A percentile compares a stretch with the other conserved stretches of the same genome.
phyloP scores from a whole-genome alignment of 2,888 invertebrate species.

The Acleris literana region DNA sequence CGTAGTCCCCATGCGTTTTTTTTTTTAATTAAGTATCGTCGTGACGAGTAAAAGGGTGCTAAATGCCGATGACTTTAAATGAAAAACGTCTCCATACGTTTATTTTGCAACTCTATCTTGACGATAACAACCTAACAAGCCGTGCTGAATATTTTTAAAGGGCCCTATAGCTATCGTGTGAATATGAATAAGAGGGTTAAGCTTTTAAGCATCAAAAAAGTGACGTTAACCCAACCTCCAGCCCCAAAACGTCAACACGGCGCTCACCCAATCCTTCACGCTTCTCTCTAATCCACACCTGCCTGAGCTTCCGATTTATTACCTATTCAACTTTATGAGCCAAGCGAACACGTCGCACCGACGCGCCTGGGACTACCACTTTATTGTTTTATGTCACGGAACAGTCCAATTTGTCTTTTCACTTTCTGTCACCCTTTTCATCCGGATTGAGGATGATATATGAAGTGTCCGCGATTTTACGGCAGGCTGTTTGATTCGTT shows the following conservation, averaged over 20 bases:
- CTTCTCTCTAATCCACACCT: slow-evolving; percentile 28
- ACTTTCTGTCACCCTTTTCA: slow-evolving; percentile 62
- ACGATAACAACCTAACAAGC: too few relatives aligned
- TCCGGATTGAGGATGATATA: slow-evolving; percentile 56
- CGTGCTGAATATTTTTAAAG: too few relatives aligned
- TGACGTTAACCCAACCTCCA: slow-evolving; percentile 11
- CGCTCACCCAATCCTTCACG: slow-evolving; percentile 31
- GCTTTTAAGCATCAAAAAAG: not conserved
- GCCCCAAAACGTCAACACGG: slow-evolving; percentile 19
- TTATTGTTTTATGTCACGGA: slow-evolving; percentile 65
- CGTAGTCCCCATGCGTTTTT: too few relatives aligned
- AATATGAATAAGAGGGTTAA: not conserved
- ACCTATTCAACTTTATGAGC: slow-evolving; percentile 55
- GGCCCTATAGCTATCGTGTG: too few relatives aligned
- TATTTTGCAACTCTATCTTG: too few relatives aligned
- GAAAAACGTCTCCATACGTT: too few relatives aligned
- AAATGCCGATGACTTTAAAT: too few relatives aligned
- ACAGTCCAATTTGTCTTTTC: slow-evolving; percentile 64
- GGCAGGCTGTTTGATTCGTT: not conserved
- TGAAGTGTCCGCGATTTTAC: slow-evolving; percentile 31
- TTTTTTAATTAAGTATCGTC: too few relatives aligned
- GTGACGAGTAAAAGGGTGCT: too few relatives aligned
- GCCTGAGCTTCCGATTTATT: slow-evolving; percentile 52
- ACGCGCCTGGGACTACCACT: slow-evolving; percentile 48
- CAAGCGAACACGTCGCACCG: slow-evolving; percentile 46